Conservation (phyloP, 2,888 invertebrate species). For the Cremastobaeus sp. region DNA sequence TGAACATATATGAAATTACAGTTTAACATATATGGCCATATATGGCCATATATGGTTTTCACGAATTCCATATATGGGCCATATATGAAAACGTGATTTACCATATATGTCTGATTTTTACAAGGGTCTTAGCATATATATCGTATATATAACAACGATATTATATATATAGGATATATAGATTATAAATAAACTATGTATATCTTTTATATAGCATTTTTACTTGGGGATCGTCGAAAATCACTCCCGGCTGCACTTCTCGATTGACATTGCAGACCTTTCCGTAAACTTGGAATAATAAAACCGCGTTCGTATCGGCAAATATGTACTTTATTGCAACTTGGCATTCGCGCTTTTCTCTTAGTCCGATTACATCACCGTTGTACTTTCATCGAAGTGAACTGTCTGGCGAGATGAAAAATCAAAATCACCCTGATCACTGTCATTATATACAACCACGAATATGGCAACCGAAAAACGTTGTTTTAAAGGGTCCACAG, state of each 20-base stretch:
- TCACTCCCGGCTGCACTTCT: too few relatives aligned
- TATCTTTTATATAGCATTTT: too few relatives aligned
- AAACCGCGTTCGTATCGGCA: conserved; percentile 50
- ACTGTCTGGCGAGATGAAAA: conserved; percentile 49
- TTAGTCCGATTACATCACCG: conserved; percentile 36
- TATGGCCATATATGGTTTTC: conserved; percentile 37
- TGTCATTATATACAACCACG: conserved; percentile 23
- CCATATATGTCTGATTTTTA: too few relatives aligned
- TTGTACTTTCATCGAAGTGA: conserved; percentile 32
- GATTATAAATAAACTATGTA: too few relatives aligned
- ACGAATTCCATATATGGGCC: too few relatives aligned
- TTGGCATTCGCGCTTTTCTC: conserved; percentile 43
- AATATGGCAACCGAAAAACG: conserved; percentile 27
- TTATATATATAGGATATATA: too few relatives aligned
- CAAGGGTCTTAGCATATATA: too few relatives aligned
- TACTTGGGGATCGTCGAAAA: too few relatives aligned
- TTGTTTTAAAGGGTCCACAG: conserved; percentile 17
- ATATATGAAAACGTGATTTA: too few relatives aligned
- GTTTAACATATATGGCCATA: too few relatives aligned
- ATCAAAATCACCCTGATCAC: conserved; percentile 50
- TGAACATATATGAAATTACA: too few relatives aligned
- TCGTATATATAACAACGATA: too few relatives aligned
- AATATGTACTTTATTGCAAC: conserved; percentile 56
- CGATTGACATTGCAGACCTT: conserved; percentile 32
- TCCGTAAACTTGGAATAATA: conserved; percentile 47